Evolutionary conservation across 2,113 vertebrate genomes (phyloP), one percentile per base, ranked within the genome.

Genomic region (Diadophis punctatus): DNA sequence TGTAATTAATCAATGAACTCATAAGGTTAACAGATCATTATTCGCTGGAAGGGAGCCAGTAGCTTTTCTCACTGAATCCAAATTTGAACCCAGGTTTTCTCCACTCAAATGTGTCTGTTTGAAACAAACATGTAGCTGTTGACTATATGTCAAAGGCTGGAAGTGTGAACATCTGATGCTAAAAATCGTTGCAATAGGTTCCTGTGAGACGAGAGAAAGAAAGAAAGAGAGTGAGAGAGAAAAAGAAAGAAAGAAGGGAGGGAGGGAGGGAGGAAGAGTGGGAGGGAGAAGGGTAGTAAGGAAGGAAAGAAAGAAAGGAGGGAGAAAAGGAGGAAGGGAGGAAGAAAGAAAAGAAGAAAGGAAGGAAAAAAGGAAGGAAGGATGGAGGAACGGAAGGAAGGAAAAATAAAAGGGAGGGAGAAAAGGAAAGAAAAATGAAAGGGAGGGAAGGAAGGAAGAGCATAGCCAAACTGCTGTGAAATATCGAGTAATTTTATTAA

Each of bases 231-330:
- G 4, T 8, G 23, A 25, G 8, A 58, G 23, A 25, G 6, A 55
- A 3, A 2, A 56, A 0, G 55, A 0, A 22, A 0, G 18, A 0
- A 55, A 16, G 18, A 9, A 12, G 8, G 1, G 11, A 8, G 8
- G 51, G 49, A 11, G 9, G 49, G 49, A 51, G 2, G 51, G 11
- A 51, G 51, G 11, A 11, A 12, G 7, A 49, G 7, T 49, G 48
- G 48, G 3, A 49, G 48, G 48, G 7, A 49, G 48, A 55, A 55
- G 5, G 5, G 46, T 46, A 6, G 20, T 49, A 22, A 56, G 2
- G 22, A 23, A 8, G 22, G 22, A 8, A 2, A 58, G 22, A 8
- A 8, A 56, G 6, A 8, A 3, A 56, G 7, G 8, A 9, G 8
- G 2, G 22, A 25, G 5, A 0, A 8, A 58, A 6, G 6, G 1